Evolutionary conservation across 2,888 invertebrate genomes (phyloP).

Genomic region (Pterostichus madidus): DNA sequence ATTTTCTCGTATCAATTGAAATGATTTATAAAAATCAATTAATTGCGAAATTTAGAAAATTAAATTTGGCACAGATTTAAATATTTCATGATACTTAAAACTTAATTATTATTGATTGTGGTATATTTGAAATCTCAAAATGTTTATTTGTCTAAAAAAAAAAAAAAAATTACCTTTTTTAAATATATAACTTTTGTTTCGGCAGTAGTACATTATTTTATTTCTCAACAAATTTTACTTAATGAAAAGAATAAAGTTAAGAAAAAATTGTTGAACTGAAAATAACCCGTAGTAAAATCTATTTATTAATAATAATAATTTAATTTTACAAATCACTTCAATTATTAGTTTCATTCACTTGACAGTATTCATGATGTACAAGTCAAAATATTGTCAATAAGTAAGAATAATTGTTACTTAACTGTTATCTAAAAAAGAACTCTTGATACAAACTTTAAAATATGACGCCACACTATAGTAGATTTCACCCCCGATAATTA

Average conservation of each 20-base stretch:
- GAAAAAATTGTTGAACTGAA: neutral
- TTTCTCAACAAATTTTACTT: too few relatives aligned
- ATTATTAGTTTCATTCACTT: neutral
- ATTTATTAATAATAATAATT: neutral
- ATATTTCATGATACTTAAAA: neutral
- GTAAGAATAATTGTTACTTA: conserved; percentile 56
- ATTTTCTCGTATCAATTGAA: neutral
- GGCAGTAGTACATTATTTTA: too few relatives aligned
- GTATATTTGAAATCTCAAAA: too few relatives aligned
- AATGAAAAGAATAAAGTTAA: neutral
- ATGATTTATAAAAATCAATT: conserved; percentile 35
- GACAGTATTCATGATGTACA: conserved; percentile 48
- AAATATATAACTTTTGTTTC: too few relatives aligned
- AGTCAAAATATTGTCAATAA: conserved; percentile 57
- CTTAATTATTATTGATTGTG: too few relatives aligned
- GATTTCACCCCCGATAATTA: conserved; percentile 23
- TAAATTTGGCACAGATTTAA: conserved; percentile 30
- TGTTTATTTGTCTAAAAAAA: too few relatives aligned
- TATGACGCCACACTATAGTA: conserved; percentile 32
- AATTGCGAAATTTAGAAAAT: neutral
- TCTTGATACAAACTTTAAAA: conserved; percentile 51
- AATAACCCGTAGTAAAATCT: neutral
- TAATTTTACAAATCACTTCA: conserved; percentile 41
- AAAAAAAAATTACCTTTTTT: too few relatives aligned
- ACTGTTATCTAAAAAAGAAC: conserved; percentile 50